Base-by-base conservation (phyloP, 2,888 invertebrate species). In the Pseudococcus jackbeardsleyi region DNA sequence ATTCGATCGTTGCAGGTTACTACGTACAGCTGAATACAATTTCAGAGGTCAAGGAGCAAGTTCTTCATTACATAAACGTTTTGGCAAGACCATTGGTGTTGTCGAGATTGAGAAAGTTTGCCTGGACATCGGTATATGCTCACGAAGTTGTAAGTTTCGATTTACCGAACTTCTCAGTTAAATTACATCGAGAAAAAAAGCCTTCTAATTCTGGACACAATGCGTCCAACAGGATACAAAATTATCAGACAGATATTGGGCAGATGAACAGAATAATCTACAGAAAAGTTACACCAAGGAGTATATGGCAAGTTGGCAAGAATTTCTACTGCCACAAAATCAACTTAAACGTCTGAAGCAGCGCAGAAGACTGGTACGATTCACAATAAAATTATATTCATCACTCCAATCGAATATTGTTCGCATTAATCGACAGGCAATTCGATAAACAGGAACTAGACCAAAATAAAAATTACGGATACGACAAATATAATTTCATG, bases 11-110 rank as follows among this genome's bases (percentile, higher is more conserved):
- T 50, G 1, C 50, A 96, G 97, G 98, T n/a, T 98, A 95, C 91
- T 98, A 96, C 92, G 96, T 96, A 0, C 99, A 99, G 91, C 97
- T 99, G 19, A 96, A 97, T 90, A 97, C 98, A 0, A 94, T 99
- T 91, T 98, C 98, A 90, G 99, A 99, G 92, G 98, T 99, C 0
- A 96, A 97, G 90, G 98, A 98, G 91, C 97, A 99, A 91, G 99
- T 99, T 33, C 92, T 99, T 90, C 96, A 98, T 91, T 99, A 99
- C 92, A 97, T 99, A 90, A 95, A 97, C 89, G 98, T 99, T 5
- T 95, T 99, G 91, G 98, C 96, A 0, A 94, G 96, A 68, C 96
- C 96, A 0, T 92, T 96, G 91, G 96, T 96, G 8, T 92, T 96
- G 85, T 96, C 94, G 91, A 95, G 92, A 7, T 92, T 92, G 3